These are phyloP conservation scores for Miltochrista miniata DNA, from an alignment of 2,888 invertebrate genomes.

Conservation along the genomic window DNA sequence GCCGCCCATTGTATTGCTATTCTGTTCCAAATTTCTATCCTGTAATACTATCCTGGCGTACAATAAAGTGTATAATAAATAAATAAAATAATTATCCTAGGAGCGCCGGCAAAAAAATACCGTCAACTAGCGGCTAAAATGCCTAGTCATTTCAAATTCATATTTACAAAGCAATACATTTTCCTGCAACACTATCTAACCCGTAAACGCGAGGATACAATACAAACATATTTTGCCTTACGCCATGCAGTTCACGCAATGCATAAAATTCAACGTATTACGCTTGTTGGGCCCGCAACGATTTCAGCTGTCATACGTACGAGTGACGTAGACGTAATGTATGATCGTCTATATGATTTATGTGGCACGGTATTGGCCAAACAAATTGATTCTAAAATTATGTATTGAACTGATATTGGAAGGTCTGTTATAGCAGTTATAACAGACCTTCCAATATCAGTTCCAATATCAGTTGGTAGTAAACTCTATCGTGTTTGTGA, in stretches of 20 bases:
- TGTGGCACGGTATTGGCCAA: constrained; percentile 49
- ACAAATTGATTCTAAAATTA: constrained; percentile 63
- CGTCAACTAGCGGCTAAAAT: too few relatives aligned
- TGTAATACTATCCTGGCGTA: too few relatives aligned
- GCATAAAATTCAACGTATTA: constrained; percentile 42
- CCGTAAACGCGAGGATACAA: constrained; percentile 4
- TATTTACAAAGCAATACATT: neutral
- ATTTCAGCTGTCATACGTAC: constrained; percentile 30
- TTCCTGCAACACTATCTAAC: neutral
- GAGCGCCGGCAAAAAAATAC: too few relatives aligned
- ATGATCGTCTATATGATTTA: constrained; percentile 64
- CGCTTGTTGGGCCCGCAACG: constrained; percentile 20
- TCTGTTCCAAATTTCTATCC: too few relatives aligned
- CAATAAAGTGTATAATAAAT: too few relatives aligned
- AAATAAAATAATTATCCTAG: too few relatives aligned
- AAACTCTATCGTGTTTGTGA: neutral
- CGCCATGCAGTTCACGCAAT: constrained; percentile 31
- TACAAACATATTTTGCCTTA: constrained; percentile 21
- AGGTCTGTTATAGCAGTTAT: neutral
- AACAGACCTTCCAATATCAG: constrained; percentile 10
- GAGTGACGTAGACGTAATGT: constrained; percentile 45
- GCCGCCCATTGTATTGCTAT: too few relatives aligned
- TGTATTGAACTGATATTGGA: constrained; percentile 24
- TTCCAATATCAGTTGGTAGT: constrained; percentile 3
- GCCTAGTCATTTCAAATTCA: too few relatives aligned